phyloP scores from a whole-genome alignment of 2,797 vertebrate genomes.

The Kryptolebias ocellatus region DNA sequence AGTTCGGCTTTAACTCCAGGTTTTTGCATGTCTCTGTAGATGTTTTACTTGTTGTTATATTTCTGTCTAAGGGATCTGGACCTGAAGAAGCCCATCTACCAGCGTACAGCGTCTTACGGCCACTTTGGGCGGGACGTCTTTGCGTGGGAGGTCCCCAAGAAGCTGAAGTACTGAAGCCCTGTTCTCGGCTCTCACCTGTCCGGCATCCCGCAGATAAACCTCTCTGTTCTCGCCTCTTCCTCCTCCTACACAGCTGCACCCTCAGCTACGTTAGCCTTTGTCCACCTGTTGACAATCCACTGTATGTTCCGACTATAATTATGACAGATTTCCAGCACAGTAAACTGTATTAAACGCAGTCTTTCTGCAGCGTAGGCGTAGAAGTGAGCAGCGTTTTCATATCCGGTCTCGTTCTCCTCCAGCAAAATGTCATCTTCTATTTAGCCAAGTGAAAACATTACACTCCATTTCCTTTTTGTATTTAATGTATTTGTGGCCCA shows the following conservation, averaged over 20 bases:
- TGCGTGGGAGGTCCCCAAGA: slow-evolving; percentile 94
- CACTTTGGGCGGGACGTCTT: slow-evolving; percentile 95
- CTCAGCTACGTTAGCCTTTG: slow-evolving; percentile 14
- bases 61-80: slow-evolving; percentile 91
- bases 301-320: slow-evolving; percentile 10
- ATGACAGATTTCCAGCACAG: not conserved
- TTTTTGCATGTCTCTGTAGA: not conserved
- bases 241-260: slow-evolving; percentile 15
- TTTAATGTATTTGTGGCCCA: slow-evolving; percentile 36
- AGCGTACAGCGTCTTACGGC: slow-evolving; percentile 93
- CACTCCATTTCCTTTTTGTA: not conserved
- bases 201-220: slow-evolving; percentile 88
- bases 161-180: slow-evolving; percentile 87
- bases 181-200: slow-evolving; percentile 75
- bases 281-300: not conserved
- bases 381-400: not conserved
- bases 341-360: not conserved
- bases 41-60: not conserved
- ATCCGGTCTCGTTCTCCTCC: not conserved
- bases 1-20: no score
- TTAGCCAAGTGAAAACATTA: not conserved
- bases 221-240: slow-evolving; percentile 42
- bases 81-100: slow-evolving; percentile 97
- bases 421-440: not conserved
- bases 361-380: slow-evolving; percentile 4